Evolutionary conservation across 2,113 vertebrate species (phyloP).

Genomic region (Drymodes brunneopygia): DNA sequence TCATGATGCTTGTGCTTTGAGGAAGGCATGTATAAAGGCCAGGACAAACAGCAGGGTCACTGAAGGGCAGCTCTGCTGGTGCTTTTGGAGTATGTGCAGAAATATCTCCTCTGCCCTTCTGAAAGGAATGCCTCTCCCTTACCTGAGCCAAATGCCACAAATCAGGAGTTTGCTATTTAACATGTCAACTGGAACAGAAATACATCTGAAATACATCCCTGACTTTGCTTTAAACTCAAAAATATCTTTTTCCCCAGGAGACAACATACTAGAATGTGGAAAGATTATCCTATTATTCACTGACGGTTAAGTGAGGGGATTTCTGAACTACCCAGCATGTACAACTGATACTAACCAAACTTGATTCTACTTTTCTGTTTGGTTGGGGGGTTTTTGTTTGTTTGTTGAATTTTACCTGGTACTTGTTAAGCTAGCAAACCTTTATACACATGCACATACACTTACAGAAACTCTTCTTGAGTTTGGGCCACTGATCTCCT

Average conservation of each 20-base stretch:
- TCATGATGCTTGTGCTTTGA: neutral
- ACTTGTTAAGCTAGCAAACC: neutral
- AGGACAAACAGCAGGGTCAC: neutral
- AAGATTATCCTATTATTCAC: neutral
- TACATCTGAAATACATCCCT: neutral
- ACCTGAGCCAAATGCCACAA: neutral
- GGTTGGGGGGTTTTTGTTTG: fast-evolving
- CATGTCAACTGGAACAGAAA: neutral
- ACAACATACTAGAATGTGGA: neutral
- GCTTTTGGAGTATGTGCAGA: neutral
- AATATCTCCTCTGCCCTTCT: neutral
- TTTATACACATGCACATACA: neutral
- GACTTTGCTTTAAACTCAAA: neutral
- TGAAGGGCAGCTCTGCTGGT: neutral
- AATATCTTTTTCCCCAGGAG: neutral
- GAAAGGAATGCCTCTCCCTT: neutral
- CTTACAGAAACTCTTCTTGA: neutral
- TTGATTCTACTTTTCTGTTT: neutral
- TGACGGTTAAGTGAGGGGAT: neutral
- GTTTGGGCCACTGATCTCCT: neutral
- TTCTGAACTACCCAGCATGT: neutral
- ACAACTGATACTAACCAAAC: neutral
- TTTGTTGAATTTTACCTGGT: neutral
- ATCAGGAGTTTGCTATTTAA: neutral
- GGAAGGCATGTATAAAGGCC: neutral